Evolutionary conservation across 2,797 vertebrate species (phyloP).

Genomic region (Anas flavirostris): DNA sequence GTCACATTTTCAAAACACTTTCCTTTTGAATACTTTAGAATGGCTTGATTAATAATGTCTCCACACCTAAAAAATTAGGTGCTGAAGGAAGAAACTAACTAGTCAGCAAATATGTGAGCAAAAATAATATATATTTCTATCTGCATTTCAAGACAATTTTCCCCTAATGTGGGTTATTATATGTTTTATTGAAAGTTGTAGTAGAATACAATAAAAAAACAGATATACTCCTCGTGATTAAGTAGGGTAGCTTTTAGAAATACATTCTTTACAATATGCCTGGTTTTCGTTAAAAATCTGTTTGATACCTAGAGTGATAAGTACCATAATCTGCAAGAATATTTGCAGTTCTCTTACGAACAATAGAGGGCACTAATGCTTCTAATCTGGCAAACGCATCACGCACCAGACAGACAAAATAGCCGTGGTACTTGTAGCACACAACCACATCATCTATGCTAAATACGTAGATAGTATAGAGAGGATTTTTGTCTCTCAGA

Average conservation of each 20-base stretch:
- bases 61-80: background rate
- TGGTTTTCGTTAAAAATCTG: conserved; percentile 47
- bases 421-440: background rate
- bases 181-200: background rate
- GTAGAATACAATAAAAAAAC: background rate
- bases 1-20: background rate
- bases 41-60: background rate
- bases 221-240: background rate
- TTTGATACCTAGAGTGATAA: conserved; percentile 25
- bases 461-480: conserved; percentile 23
- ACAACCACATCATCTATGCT: conserved; percentile 48
- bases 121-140: background rate
- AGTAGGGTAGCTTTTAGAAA: background rate
- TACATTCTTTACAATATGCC: background rate
- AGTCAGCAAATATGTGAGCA: background rate
- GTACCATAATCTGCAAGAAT: conserved; percentile 37
- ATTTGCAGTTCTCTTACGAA: conserved; percentile 83
- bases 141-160: background rate
- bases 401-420: conserved; percentile 29
- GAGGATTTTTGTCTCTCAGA: conserved; percentile 48
- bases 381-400: conserved; percentile 84
- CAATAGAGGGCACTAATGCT: conserved; percentile 95
- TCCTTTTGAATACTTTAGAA: background rate
- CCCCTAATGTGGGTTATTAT: background rate
- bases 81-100: background rate